Conservation (phyloP, 2,113 vertebrate species). For the Anser brachyrhynchus region DNA sequence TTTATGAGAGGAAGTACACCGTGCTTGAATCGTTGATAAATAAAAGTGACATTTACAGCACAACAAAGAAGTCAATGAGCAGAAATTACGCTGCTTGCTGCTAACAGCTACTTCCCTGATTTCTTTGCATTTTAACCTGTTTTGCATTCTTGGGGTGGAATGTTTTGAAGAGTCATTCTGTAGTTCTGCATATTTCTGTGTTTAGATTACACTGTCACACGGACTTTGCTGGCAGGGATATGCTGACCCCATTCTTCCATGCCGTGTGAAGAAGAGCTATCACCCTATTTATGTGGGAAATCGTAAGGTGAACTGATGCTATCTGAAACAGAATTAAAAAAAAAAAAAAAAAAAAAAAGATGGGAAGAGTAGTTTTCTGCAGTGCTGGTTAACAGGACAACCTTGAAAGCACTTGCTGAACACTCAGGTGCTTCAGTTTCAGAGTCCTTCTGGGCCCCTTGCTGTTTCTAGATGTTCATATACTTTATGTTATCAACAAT, state of each 20-base stretch:
- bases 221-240: background rate
- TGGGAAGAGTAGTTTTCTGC: background rate
- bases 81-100: background rate
- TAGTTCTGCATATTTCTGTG: background rate
- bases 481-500: background rate
- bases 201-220: background rate
- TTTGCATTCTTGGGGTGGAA: background rate
- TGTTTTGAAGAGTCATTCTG: background rate
- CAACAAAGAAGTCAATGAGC: background rate
- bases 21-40: background rate
- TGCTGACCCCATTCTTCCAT: background rate
- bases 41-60: slow-evolving; percentile 8
- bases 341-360: background rate
- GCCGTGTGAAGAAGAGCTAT: background rate
- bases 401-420: background rate
- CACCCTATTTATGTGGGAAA: background rate
- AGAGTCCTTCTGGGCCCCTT: background rate
- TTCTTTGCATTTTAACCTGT: background rate
- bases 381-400: background rate
- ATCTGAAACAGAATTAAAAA: background rate
- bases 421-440: background rate
- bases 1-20: background rate
- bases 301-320: background rate
- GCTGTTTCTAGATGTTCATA: background rate
- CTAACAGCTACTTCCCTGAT: background rate